Evolutionary conservation across 92 coral and sea anemone species (phyloP), one percentile per base, ranked within the genome.

Genomic region (Galaxea fascicularis): DNA sequence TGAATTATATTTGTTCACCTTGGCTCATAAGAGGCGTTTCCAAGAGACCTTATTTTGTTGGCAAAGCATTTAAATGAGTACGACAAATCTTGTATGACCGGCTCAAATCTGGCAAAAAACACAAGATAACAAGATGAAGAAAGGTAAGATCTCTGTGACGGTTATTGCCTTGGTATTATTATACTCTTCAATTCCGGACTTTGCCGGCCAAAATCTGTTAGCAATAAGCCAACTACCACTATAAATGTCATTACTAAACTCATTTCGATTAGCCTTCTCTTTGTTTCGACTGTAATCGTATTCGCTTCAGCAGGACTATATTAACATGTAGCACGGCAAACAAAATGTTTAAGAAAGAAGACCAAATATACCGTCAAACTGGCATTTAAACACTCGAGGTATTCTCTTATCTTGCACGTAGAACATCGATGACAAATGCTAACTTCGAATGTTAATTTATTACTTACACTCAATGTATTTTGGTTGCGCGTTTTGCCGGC

Each of bases 1-100:
- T 39, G 47, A 49, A 51, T 22, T 52, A 6, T 66, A 65, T 65
- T 65, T 65, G 63, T 27, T 47, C 57, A 64, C 75, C 75, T 64
- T 65, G 70, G 59, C 57, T n/a, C 13, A 1, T 0, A 25, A 71
- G 76, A 71, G 84, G 65, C 75, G 84, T 79, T 15, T 20, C 84
- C 65, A 65, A 49, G 84, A 26, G 27, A 79, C 75, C n/a, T 0
- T 18, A 29, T n/a, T 78, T 63, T 28, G 65, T 49, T 35, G 47
- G 66, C 65, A 14, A 67, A 65, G 75, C 75, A 79, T 79, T 79
- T 79, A 24, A 25, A 10, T 17, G 44, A 44, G 83, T 35, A 35
- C 41, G 41, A 13, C 72, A 65, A 67, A 11, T 28, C 51, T 17
- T 49, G 26, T 53, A 66, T 49, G 41, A 35, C 6, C 41, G 47